A percentile compares a stretch with the other conserved stretches of the same genome.
phyloP scores from a whole-genome alignment of 1,140 invertebrate species.

The Diabrotica undecimpunctata region DNA sequence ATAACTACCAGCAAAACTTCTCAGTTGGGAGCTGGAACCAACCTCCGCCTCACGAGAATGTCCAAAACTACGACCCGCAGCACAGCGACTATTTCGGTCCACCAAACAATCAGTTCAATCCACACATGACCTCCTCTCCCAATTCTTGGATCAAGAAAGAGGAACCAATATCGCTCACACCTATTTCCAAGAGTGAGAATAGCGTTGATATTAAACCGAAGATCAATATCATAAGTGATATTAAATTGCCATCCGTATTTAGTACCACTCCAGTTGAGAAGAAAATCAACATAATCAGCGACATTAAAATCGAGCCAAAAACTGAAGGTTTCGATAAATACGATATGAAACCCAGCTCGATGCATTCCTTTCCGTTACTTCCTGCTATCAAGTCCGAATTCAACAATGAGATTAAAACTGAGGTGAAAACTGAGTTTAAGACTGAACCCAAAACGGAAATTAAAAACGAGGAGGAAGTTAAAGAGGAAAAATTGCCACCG shows the following conservation, averaged over 20 bases:
- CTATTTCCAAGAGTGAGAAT: conserved; percentile 35
- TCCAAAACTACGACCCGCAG: conserved; percentile 25
- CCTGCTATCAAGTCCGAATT: conserved; percentile 39
- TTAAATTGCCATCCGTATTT: conserved; percentile 41
- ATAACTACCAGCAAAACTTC: conserved; percentile 28
- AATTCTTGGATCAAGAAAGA: conserved; percentile 29
- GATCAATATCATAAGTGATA: conserved; percentile 47
- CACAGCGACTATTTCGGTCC: conserved; percentile 20
- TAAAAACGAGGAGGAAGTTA: conserved; percentile 43
- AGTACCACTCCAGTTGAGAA: conserved; percentile 26
- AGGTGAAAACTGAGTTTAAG: conserved; percentile 24
- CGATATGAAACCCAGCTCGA: conserved; percentile 41
- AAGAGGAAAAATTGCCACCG: conserved; percentile 42
- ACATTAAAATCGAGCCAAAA: conserved; percentile 45
- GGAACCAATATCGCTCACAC: conserved; percentile 28
- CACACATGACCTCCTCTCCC: conserved; percentile 9
- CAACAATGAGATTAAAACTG: conserved; percentile 19
- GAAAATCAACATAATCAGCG: conserved; percentile 46
- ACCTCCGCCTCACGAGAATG: conserved; percentile 22
- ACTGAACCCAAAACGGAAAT: conserved; percentile 25
- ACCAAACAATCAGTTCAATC: conserved; percentile 16
- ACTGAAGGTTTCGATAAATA: conserved; percentile 38
- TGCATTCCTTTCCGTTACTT: not conserved
- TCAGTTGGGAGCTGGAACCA: conserved; percentile 25
- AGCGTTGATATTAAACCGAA: conserved; percentile 42